A percentile compares a stretch with the other conserved stretches of the same genome.
Evolutionary conservation across 2,797 vertebrate genomes (phyloP).

Genomic region (Spheniscus humboldti): DNA sequence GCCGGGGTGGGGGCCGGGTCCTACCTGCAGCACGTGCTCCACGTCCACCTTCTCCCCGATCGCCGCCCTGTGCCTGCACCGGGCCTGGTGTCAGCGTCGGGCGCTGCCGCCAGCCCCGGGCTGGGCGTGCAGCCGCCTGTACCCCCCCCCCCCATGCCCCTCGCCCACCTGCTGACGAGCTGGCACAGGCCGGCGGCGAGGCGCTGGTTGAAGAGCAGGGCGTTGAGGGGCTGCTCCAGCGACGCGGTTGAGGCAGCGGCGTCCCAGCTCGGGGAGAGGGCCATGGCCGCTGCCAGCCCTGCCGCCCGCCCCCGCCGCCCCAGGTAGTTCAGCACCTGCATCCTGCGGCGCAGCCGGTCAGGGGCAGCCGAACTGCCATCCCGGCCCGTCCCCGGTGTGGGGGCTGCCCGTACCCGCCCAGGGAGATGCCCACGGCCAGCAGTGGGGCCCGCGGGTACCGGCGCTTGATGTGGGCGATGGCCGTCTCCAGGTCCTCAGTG

Average conservation of each 20-base stretch:
- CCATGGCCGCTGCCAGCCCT: conserved; percentile 76
- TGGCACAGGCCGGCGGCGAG: conserved; percentile 71
- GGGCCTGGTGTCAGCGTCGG: not conserved
- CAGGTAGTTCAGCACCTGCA: conserved; percentile 83
- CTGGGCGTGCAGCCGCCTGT: too few species aligned
- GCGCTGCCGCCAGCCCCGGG: not conserved
- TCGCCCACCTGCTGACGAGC: not conserved
- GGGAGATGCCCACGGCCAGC: not conserved
- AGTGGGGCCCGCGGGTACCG: not conserved
- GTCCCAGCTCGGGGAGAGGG: conserved; percentile 81
- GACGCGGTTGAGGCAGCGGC: conserved; percentile 71
- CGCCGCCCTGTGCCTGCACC: conserved; percentile 77
- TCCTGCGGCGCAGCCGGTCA: conserved; percentile 52
- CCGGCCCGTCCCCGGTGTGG: not conserved
- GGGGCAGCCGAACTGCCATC: not conserved
- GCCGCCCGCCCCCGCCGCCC: conserved; percentile 64
- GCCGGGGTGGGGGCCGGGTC: too few species aligned
- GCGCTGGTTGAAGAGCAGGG: conserved; percentile 79
- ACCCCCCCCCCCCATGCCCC: too few species aligned
- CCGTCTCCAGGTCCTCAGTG: not conserved
- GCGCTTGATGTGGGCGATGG: not conserved
- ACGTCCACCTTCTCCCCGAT: conserved; percentile 78
- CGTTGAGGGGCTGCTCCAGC: conserved; percentile 83
- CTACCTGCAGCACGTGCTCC: conserved; percentile 79
- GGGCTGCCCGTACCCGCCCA: not conserved